phyloP scores from a whole-genome alignment of 1,140 invertebrate species.

The honey bee (Apis mellifera) region Amel_HAv3.1 CM009945.2:6276501-6277000 shows the following conservation, averaged over 20 bases:
- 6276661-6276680: slow-evolving; percentile 28
- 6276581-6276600: slow-evolving; percentile 47
- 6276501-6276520: too few species aligned
- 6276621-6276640: slow-evolving; percentile 45
- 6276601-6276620: not conserved
- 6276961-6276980: not conserved
- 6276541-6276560: too few species aligned
- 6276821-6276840: not conserved
- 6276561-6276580: slow-evolving; percentile 45
- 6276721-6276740: slow-evolving; percentile 1
- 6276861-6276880: too few species aligned
- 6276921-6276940: not conserved
- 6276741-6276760: slow-evolving; percentile 17
- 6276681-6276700: slow-evolving; percentile 44
- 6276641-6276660: slow-evolving; percentile 28
- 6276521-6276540: slow-evolving; percentile 38
- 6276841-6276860: not conserved
- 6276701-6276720: not conserved
- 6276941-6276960: not conserved
- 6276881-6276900: not conserved
- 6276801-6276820: not conserved
- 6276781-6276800: too few species aligned
- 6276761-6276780: not conserved
- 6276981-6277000: not conserved
- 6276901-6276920: slow-evolving; percentile 4